A percentile compares a stretch with the other conserved stretches of the same genome.
phyloP scores from a whole-genome alignment of 2,113 vertebrate species.

The Ctenomys sociabilis region DNA sequence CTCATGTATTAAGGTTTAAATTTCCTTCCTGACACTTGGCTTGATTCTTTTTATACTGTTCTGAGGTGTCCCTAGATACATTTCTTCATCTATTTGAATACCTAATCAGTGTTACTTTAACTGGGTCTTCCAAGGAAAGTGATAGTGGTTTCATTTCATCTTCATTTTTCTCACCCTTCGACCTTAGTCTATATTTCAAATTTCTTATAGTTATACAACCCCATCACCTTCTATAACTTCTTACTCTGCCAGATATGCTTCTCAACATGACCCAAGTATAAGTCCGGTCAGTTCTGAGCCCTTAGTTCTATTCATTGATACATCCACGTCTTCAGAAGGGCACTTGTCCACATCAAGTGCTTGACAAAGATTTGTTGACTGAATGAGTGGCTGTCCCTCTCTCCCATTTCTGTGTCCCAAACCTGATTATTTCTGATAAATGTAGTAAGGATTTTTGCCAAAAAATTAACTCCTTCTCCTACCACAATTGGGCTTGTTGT shows the following conservation, averaged over 20 bases:
- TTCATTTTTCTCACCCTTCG: neutral
- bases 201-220: neutral
- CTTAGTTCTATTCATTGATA: neutral
- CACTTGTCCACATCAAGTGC: neutral
- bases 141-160: neutral
- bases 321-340: neutral
- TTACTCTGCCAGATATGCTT: too few species aligned
- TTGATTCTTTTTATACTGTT: neutral
- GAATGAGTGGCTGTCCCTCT: neutral
- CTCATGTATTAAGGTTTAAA: neutral
- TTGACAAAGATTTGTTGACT: neutral
- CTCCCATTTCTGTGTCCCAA: neutral
- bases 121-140: neutral
- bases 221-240: neutral
- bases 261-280: neutral
- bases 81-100: neutral
- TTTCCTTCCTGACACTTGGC: neutral
- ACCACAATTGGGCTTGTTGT: neutral
- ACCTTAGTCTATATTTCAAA: neutral
- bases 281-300: neutral
- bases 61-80: neutral
- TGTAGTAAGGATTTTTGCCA: neutral
- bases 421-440: neutral
- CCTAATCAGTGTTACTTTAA: neutral
- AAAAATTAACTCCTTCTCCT: neutral